Conservation (phyloP, 2,113 vertebrate genomes). For the Rhineura floridana region DNA sequence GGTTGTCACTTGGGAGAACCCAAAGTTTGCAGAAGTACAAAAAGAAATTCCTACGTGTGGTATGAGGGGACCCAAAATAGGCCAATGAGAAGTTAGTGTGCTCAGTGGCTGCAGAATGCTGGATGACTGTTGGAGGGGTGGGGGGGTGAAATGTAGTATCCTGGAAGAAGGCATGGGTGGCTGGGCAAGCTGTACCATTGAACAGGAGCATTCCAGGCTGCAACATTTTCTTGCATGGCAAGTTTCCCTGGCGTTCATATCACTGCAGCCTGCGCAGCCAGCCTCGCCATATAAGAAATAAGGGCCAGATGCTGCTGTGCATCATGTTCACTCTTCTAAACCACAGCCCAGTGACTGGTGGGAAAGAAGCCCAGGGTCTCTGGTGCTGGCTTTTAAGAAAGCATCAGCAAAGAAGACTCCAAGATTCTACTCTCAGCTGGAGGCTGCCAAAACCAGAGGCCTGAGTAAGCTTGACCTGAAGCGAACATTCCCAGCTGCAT, state of each 20-base stretch:
- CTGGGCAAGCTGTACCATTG: neutral
- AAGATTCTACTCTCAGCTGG: neutral
- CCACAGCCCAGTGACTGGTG: neutral
- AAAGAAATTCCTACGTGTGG: too few relatives aligned
- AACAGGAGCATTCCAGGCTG: neutral
- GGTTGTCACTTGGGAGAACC: neutral
- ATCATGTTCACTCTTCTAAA: neutral
- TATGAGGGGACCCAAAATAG: too few relatives aligned
- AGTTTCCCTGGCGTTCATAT: neutral
- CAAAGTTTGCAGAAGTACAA: too few relatives aligned
- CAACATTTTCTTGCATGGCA: neutral
- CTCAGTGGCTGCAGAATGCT: neutral
- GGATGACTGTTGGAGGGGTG: neutral
- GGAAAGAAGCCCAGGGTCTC: neutral
- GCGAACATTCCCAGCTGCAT: constrained; percentile 17
- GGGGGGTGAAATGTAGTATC: neutral
- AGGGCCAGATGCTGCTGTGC: neutral
- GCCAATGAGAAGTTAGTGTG: too few relatives aligned
- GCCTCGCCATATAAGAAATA: rapidly evolving
- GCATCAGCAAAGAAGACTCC: rapidly evolving
- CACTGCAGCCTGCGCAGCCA: neutral
- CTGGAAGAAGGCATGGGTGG: too few relatives aligned
- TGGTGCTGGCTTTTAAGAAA: neutral
- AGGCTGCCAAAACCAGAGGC: neutral
- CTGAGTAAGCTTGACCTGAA: constrained; percentile 21